Evolutionary conservation across 1,140 invertebrate genomes (phyloP).

Genomic region (Diachasmimorpha longicaudata): DNA sequence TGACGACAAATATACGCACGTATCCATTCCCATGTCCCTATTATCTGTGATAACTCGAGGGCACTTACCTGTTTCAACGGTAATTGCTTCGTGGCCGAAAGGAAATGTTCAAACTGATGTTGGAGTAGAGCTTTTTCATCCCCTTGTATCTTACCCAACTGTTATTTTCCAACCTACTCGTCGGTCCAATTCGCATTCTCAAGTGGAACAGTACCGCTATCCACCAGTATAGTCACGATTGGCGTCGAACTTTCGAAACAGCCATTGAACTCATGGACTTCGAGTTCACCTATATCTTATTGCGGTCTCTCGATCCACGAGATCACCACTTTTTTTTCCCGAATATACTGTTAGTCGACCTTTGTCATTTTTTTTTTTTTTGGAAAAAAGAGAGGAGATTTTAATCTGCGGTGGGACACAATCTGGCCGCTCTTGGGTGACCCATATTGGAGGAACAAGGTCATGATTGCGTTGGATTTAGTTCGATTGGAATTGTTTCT

Average conservation of each 20-base stretch:
- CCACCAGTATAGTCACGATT: neutral
- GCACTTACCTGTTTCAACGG: neutral
- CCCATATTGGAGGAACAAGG: neutral
- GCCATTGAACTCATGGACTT: neutral
- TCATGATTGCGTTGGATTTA: neutral
- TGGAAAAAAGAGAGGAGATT: neutral
- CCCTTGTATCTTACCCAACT: neutral
- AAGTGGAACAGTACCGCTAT: neutral
- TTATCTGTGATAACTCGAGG: neutral
- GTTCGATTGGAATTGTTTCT: too few species aligned
- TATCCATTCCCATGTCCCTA: neutral
- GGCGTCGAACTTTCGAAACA: neutral
- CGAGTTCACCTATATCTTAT: neutral
- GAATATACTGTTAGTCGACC: neutral
- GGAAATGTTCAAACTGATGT: neutral
- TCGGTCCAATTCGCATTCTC: neutral
- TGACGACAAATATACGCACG: neutral
- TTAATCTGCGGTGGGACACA: neutral
- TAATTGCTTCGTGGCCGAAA: neutral
- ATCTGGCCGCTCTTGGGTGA: neutral
- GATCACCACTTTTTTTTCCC: neutral
- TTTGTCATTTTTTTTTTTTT: neutral
- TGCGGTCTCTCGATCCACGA: neutral
- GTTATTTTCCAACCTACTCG: neutral
- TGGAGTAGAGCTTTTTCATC: neutral